Percentiles rank a stretch among this genome's conserved stretches.
These are phyloP conservation scores for Cochlearius cochlearius DNA, from an alignment of 2,113 vertebrate genomes.

Conservation along the genomic window DNA sequence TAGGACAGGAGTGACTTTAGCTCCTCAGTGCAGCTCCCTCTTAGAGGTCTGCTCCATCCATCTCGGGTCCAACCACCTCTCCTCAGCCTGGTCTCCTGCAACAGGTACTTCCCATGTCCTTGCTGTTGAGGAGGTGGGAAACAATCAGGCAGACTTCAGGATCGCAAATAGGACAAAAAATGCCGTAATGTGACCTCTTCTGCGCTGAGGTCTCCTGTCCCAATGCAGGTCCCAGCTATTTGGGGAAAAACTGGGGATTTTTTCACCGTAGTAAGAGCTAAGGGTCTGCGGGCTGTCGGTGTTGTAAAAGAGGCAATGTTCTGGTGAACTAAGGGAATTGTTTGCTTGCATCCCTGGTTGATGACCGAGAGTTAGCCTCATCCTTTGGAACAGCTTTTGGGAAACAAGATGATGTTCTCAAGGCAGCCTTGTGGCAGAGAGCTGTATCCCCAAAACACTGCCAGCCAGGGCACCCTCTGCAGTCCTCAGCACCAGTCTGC, in stretches of 20 bases:
- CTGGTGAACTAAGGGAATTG: background rate
- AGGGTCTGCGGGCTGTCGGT: background rate
- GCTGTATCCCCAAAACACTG: background rate
- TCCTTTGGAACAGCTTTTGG: background rate
- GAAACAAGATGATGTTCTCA: background rate
- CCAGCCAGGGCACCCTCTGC: background rate
- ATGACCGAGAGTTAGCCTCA: background rate
- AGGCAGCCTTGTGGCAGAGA: background rate
- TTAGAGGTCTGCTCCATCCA: background rate
- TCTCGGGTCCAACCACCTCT: background rate
- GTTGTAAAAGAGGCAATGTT: background rate
- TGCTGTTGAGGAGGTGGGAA: background rate
- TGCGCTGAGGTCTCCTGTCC: background rate
- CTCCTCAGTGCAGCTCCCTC: background rate
- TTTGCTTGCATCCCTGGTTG: background rate
- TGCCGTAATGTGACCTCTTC: fast-evolving
- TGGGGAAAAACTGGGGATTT: background rate
- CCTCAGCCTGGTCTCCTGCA: background rate
- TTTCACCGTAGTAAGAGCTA: background rate
- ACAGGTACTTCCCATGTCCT: background rate
- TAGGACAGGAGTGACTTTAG: background rate
- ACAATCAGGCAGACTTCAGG: background rate
- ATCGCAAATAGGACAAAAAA: background rate
- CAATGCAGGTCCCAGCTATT: fast-evolving
- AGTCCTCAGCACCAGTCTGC: background rate